A percentile compares a stretch with the other conserved stretches of the same genome.
Conservation (phyloP, 2,797 vertebrate genomes). For the Otolemur crassicaudatus region DNA sequence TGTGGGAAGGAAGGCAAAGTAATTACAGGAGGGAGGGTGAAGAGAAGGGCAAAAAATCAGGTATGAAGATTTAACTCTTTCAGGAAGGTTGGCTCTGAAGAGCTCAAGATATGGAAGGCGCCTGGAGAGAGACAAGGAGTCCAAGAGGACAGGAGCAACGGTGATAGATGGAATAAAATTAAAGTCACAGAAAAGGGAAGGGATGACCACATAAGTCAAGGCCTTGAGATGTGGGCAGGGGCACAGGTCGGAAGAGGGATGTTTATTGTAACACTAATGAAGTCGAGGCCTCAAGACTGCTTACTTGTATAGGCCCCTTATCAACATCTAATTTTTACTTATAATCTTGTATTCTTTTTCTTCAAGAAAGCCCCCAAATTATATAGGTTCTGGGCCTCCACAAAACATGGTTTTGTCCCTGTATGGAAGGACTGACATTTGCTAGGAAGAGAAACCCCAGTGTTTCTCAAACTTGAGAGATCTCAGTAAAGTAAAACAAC, state of each 20-base stretch:
- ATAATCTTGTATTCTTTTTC: background rate
- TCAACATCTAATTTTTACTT: background rate
- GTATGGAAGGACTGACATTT: background rate
- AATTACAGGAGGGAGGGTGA: background rate
- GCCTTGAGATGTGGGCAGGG: background rate
- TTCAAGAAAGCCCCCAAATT: background rate
- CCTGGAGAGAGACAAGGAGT: background rate
- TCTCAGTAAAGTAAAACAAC: slow-evolving; percentile 7
- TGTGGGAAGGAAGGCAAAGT: background rate
- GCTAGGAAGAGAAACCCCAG: background rate
- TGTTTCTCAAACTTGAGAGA: slow-evolving; percentile 8
- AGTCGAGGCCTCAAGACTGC: background rate
- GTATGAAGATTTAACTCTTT: background rate
- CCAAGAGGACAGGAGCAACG: background rate
- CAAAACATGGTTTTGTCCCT: background rate
- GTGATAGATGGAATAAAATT: background rate
- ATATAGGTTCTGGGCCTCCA: background rate
- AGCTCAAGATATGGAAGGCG: background rate
- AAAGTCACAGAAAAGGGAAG: background rate
- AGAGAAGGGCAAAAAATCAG: background rate
- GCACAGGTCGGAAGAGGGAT: background rate
- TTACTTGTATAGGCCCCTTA: background rate
- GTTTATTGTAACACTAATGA: background rate
- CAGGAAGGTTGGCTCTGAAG: background rate
- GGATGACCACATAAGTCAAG: background rate